phyloP scores from a whole-genome alignment of 2,797 vertebrate species.

The Sphenopsis melanotis region DNA sequence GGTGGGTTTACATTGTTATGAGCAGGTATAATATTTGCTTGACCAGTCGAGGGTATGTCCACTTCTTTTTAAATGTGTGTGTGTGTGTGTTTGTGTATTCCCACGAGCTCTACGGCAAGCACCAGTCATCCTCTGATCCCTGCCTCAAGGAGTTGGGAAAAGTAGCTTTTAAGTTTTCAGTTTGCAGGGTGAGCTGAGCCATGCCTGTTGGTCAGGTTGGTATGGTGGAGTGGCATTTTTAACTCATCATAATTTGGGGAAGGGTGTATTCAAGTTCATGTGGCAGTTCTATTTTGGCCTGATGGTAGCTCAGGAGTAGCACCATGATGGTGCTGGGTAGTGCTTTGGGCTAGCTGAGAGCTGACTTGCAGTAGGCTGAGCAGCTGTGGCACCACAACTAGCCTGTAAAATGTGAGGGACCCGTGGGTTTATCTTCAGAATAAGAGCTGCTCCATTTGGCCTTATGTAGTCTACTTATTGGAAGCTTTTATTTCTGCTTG shows the following conservation, averaged over 20 bases:
- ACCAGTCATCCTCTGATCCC: not conserved
- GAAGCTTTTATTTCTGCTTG: not conserved
- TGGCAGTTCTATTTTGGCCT: not conserved
- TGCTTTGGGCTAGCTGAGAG: not conserved
- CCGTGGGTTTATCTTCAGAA: not conserved
- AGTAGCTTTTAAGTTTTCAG: not conserved
- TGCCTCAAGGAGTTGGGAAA: not conserved
- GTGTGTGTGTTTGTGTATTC: constrained; percentile 18
- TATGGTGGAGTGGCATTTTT: not conserved
- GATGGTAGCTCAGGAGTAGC: not conserved
- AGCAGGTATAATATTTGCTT: constrained; percentile 76
- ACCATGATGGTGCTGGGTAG: accelerated
- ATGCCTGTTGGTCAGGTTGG: not conserved
- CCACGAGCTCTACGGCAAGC: not conserved
- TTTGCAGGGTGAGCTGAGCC: not conserved
- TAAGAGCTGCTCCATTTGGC: not conserved
- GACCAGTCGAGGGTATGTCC: constrained; percentile 68
- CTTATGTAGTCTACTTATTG: not conserved
- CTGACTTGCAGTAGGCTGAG: not conserved
- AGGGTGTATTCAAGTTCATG: too few species aligned
- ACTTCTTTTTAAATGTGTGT: not conserved
- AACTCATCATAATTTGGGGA: accelerated
- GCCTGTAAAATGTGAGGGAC: not conserved
- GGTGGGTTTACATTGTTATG: constrained; percentile 79
- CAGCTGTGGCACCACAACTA: not conserved